These are phyloP conservation scores for Epizoanthus rinbou DNA, from an alignment of 92 coral and sea anemone species.

Conservation along the genomic window DNA sequence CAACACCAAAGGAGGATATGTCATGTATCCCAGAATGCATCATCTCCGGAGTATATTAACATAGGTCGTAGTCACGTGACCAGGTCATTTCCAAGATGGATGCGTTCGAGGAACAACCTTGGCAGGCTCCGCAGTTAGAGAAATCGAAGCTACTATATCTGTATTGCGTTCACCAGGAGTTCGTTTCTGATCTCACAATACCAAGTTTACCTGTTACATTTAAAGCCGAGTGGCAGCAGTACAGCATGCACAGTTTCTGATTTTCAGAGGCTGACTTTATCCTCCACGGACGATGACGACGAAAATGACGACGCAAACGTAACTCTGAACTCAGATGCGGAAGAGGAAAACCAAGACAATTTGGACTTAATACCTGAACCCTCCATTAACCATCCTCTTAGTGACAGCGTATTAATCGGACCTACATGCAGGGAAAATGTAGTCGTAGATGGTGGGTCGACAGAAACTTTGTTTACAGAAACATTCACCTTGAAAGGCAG, in stretches of 20 bases:
- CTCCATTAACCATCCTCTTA: too few species aligned
- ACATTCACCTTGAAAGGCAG: constrained; percentile 47
- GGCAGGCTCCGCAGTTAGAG: background rate
- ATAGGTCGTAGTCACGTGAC: background rate
- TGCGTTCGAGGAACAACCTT: background rate
- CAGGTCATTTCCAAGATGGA: background rate
- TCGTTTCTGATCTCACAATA: background rate
- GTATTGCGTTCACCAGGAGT: background rate
- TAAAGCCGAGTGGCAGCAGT: background rate
- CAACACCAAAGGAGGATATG: too few species aligned
- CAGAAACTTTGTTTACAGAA: background rate
- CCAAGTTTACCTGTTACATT: background rate
- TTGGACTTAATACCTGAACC: background rate
- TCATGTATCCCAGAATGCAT: too few species aligned
- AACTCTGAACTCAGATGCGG: background rate
- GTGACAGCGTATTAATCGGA: background rate
- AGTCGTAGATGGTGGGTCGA: background rate
- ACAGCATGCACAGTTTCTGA: background rate
- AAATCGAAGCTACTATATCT: background rate
- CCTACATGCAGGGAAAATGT: constrained; percentile 5
- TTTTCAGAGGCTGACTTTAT: background rate
- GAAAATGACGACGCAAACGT: background rate
- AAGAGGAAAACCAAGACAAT: background rate
- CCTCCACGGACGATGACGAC: background rate
- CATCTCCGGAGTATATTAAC: background rate